Evolutionary conservation across 2,113 vertebrate species (phyloP), one percentile per base, ranked within the genome.

Genomic region (Casuarius casuarius): DNA sequence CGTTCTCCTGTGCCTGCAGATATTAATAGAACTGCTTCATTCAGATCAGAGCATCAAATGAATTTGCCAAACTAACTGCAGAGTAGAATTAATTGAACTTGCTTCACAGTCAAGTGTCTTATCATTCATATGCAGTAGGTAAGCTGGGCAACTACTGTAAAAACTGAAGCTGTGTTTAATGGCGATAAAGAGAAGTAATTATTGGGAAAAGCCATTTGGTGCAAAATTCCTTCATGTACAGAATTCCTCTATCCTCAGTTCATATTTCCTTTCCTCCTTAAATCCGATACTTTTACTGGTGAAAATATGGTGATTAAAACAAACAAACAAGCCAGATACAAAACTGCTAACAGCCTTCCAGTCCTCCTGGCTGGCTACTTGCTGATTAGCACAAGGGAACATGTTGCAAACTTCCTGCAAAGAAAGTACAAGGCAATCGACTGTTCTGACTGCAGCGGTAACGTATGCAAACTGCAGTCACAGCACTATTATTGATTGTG

Each of bases 21-120:
- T 92, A 88, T 58, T 92, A 96, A 94, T 86, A 95, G 83, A 28
- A 15, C 51, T 5, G 25, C 22, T 75, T 63, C 0, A 0, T 77
- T 95, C 89, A 87, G 67, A 92, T 79, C 67, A 73, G 92, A 31
- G 71, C 82, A 95, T 71, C 84, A 84, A 82, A 91, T 2, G 4
- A 76, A 90, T 92, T 97, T 89, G 80, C 84, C 68, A 74, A 94
- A 74, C 84, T 91, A 90, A 80, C 78, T 84, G 82, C 67, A 48
- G 65, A 88, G 87, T 12, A 77, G 84, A 95, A 95, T 94, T 92
- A 95, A 90, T 84, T 85, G 92, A 96, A 71, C 72, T 51, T 77
- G 87, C 82, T 81, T 95, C 48, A 26, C 63, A 81, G 94, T 28
- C 2, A 3, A 89, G 84, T 33, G 65, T 91, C 94, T 95, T 96